These are phyloP conservation scores for Eumeta japonica DNA, from an alignment of 1,140 invertebrate genomes.

Conservation along the genomic window DNA sequence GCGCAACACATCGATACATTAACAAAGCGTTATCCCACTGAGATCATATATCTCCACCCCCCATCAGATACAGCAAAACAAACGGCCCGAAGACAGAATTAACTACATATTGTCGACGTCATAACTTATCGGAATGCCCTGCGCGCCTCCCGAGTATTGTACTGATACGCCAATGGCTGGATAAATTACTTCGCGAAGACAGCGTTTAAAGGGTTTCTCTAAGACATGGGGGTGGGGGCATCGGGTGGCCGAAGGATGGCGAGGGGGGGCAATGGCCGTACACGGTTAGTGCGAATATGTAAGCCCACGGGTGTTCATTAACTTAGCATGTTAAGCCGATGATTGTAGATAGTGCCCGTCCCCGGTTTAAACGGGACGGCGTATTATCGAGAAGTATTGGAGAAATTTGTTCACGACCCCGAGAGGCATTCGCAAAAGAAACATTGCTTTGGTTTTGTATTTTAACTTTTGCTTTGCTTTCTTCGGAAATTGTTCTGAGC, in stretches of 20 bases:
- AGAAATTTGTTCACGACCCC: too few relatives aligned
- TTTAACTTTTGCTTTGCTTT: too few relatives aligned
- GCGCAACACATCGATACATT: too few relatives aligned
- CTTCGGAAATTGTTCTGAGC: too few relatives aligned
- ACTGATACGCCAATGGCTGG: slow-evolving; percentile 27
- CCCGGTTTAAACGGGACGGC: too few relatives aligned
- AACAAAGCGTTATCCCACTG: too few relatives aligned
- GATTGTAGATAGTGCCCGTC: slow-evolving; percentile 27
- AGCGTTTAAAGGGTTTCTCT: neutral
- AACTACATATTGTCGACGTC: slow-evolving; percentile 35
- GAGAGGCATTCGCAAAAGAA: too few relatives aligned
- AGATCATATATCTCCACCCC: slow-evolving; percentile 28
- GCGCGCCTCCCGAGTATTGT: slow-evolving; percentile 22
- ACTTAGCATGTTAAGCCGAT: slow-evolving; percentile 44
- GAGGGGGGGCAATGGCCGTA: slow-evolving; percentile 14
- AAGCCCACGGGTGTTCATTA: slow-evolving; percentile 44
- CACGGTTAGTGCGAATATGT: slow-evolving; percentile 29
- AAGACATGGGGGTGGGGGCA: neutral
- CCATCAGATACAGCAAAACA: too few relatives aligned
- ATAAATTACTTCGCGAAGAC: slow-evolving; percentile 12
- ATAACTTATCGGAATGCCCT: slow-evolving; percentile 35
- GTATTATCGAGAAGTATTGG: too few relatives aligned
- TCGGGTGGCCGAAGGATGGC: slow-evolving; percentile 2
- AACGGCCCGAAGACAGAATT: slow-evolving; percentile 25
- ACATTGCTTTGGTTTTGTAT: too few relatives aligned